Conservation (phyloP, 2,888 invertebrate species). For the Nomada ferruginata region DNA sequence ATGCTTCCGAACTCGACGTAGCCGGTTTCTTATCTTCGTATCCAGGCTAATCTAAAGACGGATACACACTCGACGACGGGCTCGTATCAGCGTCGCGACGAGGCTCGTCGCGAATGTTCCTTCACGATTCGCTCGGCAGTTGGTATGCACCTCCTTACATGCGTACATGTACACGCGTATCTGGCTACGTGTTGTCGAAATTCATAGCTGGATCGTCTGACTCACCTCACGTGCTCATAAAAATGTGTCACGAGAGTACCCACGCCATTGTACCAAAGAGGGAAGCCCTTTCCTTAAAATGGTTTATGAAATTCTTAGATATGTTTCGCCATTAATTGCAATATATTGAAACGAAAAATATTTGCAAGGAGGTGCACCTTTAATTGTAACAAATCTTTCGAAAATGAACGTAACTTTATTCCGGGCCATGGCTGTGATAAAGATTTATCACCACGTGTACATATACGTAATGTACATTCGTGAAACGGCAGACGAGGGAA, state of each 20-base stretch:
- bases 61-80: not conserved
- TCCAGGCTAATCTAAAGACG: constrained; percentile 41
- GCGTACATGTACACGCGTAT: not conserved
- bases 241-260: constrained; percentile 18
- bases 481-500: not conserved
- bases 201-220: not conserved
- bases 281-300: not conserved
- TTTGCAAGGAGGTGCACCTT: not conserved
- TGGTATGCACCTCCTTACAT: not conserved
- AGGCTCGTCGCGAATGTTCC: not conserved
- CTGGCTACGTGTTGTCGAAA: constrained; percentile 10
- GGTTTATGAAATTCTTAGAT: not conserved
- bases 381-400: not conserved
- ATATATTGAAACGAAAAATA: no score
- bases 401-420: constrained; percentile 4
- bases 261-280: not conserved
- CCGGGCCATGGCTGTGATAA: not conserved
- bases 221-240: constrained; percentile 24
- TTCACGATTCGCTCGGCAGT: not conserved
- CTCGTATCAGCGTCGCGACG: not conserved
- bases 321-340: not conserved
- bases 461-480: no score
- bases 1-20: constrained; percentile 32
- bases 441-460: not conserved
- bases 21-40: constrained; percentile 48